Conservation (phyloP, 2,113 vertebrate genomes). For the Passer montanus region DNA sequence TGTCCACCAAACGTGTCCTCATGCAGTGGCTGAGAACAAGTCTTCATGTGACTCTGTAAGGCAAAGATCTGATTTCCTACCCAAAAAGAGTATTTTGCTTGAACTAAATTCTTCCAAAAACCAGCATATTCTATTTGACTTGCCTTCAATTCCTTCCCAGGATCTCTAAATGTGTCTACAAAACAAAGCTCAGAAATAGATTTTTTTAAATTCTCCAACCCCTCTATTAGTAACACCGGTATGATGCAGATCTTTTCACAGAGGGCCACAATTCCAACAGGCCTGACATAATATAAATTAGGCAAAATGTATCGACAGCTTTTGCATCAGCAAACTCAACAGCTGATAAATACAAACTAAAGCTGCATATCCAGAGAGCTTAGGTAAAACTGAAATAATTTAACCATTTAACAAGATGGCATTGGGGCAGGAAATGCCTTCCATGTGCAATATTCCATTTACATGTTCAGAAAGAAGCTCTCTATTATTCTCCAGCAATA, state of each 20-base stretch:
- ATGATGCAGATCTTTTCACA: not conserved
- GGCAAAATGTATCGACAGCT: not conserved
- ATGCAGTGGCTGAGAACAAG: constrained; percentile 95
- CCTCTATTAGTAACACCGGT: not conserved
- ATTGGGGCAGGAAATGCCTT: not conserved
- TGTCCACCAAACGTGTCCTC: constrained; percentile 98
- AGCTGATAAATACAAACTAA: not conserved
- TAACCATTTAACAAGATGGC: not conserved
- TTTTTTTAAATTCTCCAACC: not conserved
- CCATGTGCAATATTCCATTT: not conserved
- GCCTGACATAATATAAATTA: not conserved
- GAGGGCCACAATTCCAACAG: not conserved
- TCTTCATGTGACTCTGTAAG: constrained; percentile 96
- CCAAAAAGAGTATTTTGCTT: not conserved
- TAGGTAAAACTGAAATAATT: not conserved
- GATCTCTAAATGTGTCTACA: not conserved
- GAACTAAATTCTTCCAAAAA: not conserved
- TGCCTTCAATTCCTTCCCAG: not conserved
- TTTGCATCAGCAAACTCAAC: not conserved
- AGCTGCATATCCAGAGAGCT: not conserved
- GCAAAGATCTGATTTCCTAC: constrained; percentile 37
- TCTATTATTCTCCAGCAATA: not conserved
- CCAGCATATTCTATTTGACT: not conserved
- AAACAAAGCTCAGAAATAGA: not conserved
- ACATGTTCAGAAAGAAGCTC: not conserved